A percentile compares a stretch with the other conserved stretches of the same genome.
Evolutionary conservation across 2,113 vertebrate genomes (phyloP).

Genomic region (Hippoglossus stenolepis): DNA sequence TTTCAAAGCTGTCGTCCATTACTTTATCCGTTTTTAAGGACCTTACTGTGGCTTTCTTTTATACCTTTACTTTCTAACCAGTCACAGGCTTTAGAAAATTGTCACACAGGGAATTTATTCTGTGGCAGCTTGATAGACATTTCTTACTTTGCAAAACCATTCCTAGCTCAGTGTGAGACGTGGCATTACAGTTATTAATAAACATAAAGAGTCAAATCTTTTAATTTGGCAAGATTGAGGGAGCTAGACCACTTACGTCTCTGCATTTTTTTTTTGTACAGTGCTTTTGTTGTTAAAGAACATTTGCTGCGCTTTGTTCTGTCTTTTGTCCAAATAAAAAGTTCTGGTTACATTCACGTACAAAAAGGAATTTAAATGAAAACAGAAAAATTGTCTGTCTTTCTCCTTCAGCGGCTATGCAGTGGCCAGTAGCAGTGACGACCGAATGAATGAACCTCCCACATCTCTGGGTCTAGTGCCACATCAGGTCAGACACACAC

Average conservation of each 20-base stretch:
- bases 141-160: constrained; percentile 39
- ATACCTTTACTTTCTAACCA: background rate
- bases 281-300: too few relatives aligned
- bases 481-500: constrained; percentile 89
- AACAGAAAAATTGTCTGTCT: background rate
- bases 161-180: constrained; percentile 13
- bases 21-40: constrained; percentile 1
- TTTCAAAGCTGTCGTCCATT: background rate
- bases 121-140: constrained; percentile 26
- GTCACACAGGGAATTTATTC: constrained; percentile 21
- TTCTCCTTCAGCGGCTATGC: constrained; percentile 89
- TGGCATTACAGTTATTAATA: background rate
- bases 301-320: too few relatives aligned
- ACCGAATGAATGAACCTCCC: constrained; percentile 98
- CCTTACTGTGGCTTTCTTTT: background rate
- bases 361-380: background rate
- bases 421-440: constrained; percentile 96
- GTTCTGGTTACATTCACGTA: background rate
- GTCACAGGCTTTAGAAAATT: background rate
- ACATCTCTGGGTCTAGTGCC: constrained; percentile 96
- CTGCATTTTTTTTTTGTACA: background rate
- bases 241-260: background rate
- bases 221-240: background rate
- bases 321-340: too few relatives aligned
- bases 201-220: too few relatives aligned